phyloP scores from a whole-genome alignment of 2,113 vertebrate genomes.

The Herpailurus yagouaroundi region DNA sequence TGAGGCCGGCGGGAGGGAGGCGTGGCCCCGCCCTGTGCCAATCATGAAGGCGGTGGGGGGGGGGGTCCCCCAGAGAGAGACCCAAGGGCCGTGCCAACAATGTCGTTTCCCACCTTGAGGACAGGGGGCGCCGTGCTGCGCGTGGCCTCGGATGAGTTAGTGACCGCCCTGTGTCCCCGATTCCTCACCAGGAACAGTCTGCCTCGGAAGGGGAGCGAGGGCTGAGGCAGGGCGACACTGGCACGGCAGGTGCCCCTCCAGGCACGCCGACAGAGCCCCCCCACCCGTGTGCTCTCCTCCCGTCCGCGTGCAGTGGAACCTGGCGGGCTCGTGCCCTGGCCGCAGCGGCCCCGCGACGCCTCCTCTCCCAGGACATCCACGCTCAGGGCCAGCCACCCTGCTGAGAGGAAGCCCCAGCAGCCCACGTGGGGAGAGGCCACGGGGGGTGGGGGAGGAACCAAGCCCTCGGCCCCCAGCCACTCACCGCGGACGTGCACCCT shows the following conservation, averaged over 20 bases:
- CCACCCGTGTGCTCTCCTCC: fast-evolving
- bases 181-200: not conserved
- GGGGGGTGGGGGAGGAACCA: not conserved
- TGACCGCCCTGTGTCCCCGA: fast-evolving
- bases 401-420: not conserved
- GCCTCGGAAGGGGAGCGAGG: not conserved
- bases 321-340: not conserved
- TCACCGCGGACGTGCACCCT: not conserved
- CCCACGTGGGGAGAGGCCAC: not conserved
- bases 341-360: fast-evolving
- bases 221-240: fast-evolving
- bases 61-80: not conserved
- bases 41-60: not conserved
- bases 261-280: not conserved
- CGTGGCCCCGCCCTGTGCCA: not conserved
- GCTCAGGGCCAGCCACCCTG: not conserved
- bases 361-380: not conserved
- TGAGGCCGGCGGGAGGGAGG: no score
- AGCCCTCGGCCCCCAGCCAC: fast-evolving
- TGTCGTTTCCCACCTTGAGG: not conserved
- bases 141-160: not conserved
- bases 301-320: not conserved
- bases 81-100: not conserved
- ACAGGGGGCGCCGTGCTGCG: fast-evolving
- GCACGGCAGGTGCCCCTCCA: no score